phyloP scores from a whole-genome alignment of 2,888 invertebrate species.

The Eudemis profundana region DNA sequence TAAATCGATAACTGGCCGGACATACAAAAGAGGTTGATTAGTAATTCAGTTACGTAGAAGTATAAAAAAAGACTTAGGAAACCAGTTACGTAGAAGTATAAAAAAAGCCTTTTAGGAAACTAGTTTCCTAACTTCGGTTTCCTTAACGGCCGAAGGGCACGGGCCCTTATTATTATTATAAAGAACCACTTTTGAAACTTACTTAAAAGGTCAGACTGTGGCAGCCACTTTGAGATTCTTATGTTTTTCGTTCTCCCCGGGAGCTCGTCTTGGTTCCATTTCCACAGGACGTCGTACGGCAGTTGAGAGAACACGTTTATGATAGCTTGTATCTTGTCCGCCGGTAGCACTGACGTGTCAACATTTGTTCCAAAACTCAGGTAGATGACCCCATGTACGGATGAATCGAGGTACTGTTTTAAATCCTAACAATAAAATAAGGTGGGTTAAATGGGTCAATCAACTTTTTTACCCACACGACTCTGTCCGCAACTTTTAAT shows the following conservation, averaged over 20 bases:
- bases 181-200: background rate
- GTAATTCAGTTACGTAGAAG: background rate
- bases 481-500: too few relatives aligned
- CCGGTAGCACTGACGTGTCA: conserved; percentile 58
- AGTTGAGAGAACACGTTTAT: conserved; percentile 64
- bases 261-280: conserved; percentile 62
- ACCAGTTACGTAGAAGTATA: too few relatives aligned
- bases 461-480: too few relatives aligned
- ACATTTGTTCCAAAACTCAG: conserved; percentile 75
- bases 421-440: conserved; percentile 59
- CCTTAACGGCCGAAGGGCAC: too few relatives aligned
- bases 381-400: conserved; percentile 71
- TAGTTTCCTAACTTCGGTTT: too few relatives aligned
- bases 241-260: conserved; percentile 62
- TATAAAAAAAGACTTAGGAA: background rate
- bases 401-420: conserved; percentile 60
- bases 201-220: conserved; percentile 13
- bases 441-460: too few relatives aligned
- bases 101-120: too few relatives aligned
- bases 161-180: too few relatives aligned
- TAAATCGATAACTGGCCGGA: too few relatives aligned
- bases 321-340: conserved; percentile 59
- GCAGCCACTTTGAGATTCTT: conserved; percentile 1
- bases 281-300: conserved; percentile 74
- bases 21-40: background rate